Conservation (phyloP, 2,888 invertebrate genomes). For the Acanthosepion pharaonis region DNA sequence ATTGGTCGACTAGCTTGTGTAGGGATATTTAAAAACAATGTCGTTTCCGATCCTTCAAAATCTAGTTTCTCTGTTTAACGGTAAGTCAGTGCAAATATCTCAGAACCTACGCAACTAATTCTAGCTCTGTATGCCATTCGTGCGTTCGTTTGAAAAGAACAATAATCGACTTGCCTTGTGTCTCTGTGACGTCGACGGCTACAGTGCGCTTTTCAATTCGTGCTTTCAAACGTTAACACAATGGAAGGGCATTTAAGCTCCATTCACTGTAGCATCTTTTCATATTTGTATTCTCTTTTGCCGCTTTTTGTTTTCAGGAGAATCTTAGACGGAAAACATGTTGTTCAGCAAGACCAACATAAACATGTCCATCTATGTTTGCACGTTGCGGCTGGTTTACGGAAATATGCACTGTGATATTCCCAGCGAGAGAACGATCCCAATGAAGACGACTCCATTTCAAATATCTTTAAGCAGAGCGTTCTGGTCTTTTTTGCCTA, state of each 20-base stretch:
- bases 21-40: too few species aligned
- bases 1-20: too few species aligned
- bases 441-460: background rate
- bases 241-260: background rate
- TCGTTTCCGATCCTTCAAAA: too few species aligned
- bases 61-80: too few species aligned
- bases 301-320: background rate
- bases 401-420: background rate
- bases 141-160: too few species aligned
- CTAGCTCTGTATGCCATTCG: too few species aligned
- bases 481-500: too few species aligned
- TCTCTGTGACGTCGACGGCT: background rate
- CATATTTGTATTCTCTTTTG: background rate
- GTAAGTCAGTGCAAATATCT: too few species aligned
- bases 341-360: background rate
- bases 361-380: background rate
- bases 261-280: background rate
- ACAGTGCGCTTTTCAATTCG: background rate
- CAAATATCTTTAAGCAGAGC: background rate
- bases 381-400: background rate
- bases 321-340: background rate
- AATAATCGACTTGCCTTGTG: background rate
- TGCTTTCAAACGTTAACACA: background rate
- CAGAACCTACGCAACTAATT: too few species aligned
- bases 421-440: background rate